These are phyloP conservation scores for Megaceryle torquata DNA, from an alignment of 2,113 vertebrate genomes.

Conservation along the genomic window DNA sequence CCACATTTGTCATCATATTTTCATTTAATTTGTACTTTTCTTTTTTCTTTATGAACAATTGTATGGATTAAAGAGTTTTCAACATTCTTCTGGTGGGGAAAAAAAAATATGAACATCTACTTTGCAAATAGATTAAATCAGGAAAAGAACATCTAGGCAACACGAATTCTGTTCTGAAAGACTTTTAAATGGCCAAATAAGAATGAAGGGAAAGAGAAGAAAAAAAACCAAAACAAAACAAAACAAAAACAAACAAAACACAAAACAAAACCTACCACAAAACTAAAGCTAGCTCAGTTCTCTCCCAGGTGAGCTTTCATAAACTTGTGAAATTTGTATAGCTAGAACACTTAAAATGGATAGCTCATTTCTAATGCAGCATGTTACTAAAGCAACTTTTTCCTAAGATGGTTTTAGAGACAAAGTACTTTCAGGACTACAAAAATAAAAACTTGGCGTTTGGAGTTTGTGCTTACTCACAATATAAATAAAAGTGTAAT, in stretches of 20 bases:
- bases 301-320: neutral
- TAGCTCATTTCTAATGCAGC: neutral
- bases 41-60: neutral
- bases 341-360: neutral
- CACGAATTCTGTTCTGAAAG: neutral
- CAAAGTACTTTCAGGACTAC: neutral
- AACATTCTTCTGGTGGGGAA: neutral
- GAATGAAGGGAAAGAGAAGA: neutral
- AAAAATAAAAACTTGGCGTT: neutral
- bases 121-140: neutral
- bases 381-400: neutral
- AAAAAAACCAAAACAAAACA: too few species aligned
- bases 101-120: neutral
- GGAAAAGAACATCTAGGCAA: neutral
- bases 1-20: slow-evolving; percentile 48
- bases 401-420: neutral
- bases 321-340: neutral
- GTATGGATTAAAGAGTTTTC: neutral
- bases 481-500: neutral
- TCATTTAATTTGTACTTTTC: slow-evolving; percentile 20
- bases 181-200: neutral
- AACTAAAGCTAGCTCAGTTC: neutral
- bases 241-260: too few species aligned
- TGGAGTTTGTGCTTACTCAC: neutral
- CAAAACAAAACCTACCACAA: neutral